Conservation (phyloP, 37 sponge, comb jelly and placozoan genomes). For the Diacarnus erythraeanus region DNA sequence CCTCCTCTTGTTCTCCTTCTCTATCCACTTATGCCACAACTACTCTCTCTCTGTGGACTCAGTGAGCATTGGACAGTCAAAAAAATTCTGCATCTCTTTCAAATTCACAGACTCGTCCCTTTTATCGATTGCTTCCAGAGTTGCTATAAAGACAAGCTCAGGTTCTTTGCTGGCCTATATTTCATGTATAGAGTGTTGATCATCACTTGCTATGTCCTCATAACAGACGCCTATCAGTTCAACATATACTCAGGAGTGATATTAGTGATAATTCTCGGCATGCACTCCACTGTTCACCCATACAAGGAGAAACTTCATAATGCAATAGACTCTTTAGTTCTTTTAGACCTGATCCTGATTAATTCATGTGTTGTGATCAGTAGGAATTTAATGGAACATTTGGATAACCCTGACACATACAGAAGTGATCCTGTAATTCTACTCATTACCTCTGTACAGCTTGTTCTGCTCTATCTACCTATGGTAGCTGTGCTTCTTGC, state of each 20-base stretch:
- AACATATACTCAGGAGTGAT: background rate
- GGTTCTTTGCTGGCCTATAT: conserved; percentile 32
- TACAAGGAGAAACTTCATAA: conserved; percentile 1
- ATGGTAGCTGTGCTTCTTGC: background rate
- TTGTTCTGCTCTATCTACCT: background rate
- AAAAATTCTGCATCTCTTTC: background rate
- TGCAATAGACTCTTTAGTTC: background rate
- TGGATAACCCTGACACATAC: background rate
- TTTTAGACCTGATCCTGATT: conserved; percentile 1
- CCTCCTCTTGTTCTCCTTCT: conserved; percentile 15
- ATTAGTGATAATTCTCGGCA: conserved; percentile 1
- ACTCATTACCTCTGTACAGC: background rate
- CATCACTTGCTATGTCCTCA: background rate
- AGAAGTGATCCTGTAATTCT: background rate
- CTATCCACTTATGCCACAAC: conserved; percentile 1
- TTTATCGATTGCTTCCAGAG: conserved; percentile 25
- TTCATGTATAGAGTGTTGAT: conserved; percentile 17
- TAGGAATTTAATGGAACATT: background rate
- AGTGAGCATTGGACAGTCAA: conserved; percentile 3
- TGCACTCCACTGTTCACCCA: conserved; percentile 13
- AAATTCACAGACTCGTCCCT: conserved; percentile 4
- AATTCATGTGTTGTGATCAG: background rate
- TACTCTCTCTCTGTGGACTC: conserved; percentile 6
- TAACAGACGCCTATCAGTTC: background rate
- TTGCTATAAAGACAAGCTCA: conserved; percentile 18